Evolutionary conservation across 2,797 vertebrate genomes (phyloP).

Genomic region (Chloroceryle inda): DNA sequence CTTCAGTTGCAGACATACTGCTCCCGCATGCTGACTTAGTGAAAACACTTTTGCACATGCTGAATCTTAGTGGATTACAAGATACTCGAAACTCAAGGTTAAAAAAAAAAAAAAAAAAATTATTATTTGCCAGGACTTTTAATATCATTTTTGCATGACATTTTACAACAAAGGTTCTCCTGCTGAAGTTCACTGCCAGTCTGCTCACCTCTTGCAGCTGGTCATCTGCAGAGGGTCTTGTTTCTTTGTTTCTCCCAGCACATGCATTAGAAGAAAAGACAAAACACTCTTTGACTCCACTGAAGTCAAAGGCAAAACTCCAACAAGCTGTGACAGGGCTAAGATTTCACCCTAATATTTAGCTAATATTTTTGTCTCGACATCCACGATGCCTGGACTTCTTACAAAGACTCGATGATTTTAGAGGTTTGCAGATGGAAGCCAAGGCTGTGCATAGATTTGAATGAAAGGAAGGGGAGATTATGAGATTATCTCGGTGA

Average conservation of each 20-base stretch:
- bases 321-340: not conserved
- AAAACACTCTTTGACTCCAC: not conserved
- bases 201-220: not conserved
- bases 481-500: not conserved
- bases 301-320: conserved; percentile 21
- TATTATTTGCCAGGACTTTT: not conserved
- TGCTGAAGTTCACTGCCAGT: not conserved
- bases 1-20: conserved; percentile 38
- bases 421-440: not conserved
- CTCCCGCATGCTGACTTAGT: conserved; percentile 50
- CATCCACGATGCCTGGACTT: not conserved
- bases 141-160: not conserved
- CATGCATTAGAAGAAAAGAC: not conserved
- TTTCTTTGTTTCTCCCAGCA: conserved; percentile 7
- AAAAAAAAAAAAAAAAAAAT: not conserved
- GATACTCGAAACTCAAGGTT: not conserved
- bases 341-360: conserved; percentile 17
- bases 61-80: conserved; percentile 35
- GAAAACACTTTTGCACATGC: conserved; percentile 40
- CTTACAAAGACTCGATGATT: not conserved
- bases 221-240: not conserved
- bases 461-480: not conserved
- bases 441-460: not conserved
- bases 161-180: not conserved
- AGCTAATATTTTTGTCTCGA: not conserved